Base-by-base conservation (phyloP, 2,113 vertebrate species). In the Xerus inauris region DNA sequence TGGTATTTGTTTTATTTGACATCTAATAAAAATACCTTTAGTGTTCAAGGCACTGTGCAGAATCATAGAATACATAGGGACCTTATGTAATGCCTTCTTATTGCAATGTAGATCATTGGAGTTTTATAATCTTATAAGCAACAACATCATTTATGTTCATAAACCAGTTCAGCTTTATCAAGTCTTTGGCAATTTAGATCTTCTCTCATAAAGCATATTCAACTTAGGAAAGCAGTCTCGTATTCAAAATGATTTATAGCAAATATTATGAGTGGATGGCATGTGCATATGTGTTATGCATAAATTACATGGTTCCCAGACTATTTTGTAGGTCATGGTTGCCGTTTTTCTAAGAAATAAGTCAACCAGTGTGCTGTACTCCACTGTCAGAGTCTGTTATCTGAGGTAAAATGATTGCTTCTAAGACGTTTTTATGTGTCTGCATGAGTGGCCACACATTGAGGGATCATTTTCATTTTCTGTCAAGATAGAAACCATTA, bases 401-500 rank as follows among this genome's bases (percentile, higher is more conserved):
- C 98, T 98, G 98, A 98, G 96, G 96, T 97, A 98, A 98, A 98
- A 98, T 98, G 97, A 98, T 98, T 98, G 98, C 97, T 96, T 98
- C 93, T 98, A 90, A 98, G 98, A 99, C 98, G 97, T 98, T 98
- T 98, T 98, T 98, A 98, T 98, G 98, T 98, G 97, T 98, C 98
- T 98, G 49, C 97, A 96, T 97, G 98, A 98, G 97, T 98, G 98
- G 98, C 98, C 98, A 98, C 98, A 98, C 98, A 98, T 98, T 98
- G 98, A 98, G 98, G 98, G 98, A 98, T 98, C 98, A 97, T 98
- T 98, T 99, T 99, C 97, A 85, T 98, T 98, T 98, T 98, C 97
- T 98, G 98, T 99, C 98, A 98, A 98, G 98, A 98, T 98, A 99
- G 98, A 98, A 98, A 98, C 98, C 97, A 98, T 99, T 99, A 98